These are phyloP conservation scores for Nautilus pompilius DNA, from an alignment of 1,140 invertebrate genomes.

Conservation along the genomic window DNA sequence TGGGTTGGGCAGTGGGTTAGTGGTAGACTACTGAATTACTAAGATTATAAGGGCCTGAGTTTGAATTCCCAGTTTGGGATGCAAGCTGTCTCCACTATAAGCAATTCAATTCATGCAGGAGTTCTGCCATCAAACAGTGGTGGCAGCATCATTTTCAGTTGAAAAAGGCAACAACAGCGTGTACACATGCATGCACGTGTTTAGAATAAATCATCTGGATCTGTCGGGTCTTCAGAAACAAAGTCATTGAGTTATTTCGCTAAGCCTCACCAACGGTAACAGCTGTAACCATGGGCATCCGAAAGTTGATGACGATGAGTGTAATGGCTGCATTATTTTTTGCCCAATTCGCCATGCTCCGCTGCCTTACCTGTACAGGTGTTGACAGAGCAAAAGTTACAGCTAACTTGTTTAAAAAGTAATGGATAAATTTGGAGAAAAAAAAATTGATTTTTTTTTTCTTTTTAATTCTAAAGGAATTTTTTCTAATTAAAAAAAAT, in stretches of 20 bases:
- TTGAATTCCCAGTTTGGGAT: background rate
- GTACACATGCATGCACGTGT: background rate
- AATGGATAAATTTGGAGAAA: conserved; percentile 4
- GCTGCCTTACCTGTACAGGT: background rate
- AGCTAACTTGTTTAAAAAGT: conserved; percentile 6
- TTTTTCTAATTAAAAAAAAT: too few relatives aligned
- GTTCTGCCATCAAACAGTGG: background rate
- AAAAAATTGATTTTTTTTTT: too few relatives aligned
- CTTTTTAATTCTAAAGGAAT: too few relatives aligned
- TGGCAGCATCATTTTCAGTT: conserved; percentile 11
- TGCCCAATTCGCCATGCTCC: conserved; percentile 5
- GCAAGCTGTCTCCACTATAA: background rate
- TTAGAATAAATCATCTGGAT: conserved; percentile 3
- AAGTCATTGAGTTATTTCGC: conserved; percentile 1
- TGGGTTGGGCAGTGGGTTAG: too few relatives aligned
- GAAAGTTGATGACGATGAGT: too few relatives aligned
- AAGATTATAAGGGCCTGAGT: conserved; percentile 11
- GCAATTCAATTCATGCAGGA: background rate
- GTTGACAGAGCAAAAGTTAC: conserved; percentile 2
- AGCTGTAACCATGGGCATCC: conserved; percentile 12
- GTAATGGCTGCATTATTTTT: conserved; percentile 6
- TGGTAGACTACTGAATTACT: conserved; percentile 29
- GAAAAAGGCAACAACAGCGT: background rate
- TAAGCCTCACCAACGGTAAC: background rate
- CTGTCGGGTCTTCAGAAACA: background rate